A percentile compares a stretch with the other conserved stretches of the same genome.
Evolutionary conservation across 2,888 invertebrate species (phyloP).

Genomic region (Coremacera marginata): DNA sequence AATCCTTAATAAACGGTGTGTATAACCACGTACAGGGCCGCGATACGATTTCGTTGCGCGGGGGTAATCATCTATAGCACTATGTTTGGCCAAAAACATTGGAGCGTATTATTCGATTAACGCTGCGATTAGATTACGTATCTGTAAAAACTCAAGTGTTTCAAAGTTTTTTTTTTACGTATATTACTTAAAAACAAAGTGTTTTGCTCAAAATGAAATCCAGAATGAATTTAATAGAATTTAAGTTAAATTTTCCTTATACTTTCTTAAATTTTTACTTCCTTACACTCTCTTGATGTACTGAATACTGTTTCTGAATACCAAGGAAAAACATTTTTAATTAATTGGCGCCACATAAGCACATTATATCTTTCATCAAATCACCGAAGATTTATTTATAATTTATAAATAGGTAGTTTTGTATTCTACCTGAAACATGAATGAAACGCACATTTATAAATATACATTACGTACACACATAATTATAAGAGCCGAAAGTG

Average conservation of each 20-base stretch:
- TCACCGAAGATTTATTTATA: background rate
- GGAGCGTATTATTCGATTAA: background rate
- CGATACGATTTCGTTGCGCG: background rate
- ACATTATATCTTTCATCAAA: background rate
- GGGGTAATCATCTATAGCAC: background rate
- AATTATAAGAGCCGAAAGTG: too few relatives aligned
- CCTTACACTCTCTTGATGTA: background rate
- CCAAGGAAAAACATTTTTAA: background rate
- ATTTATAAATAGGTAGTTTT: conserved; percentile 15
- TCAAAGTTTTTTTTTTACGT: too few relatives aligned
- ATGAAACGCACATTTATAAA: background rate
- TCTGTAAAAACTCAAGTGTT: too few relatives aligned
- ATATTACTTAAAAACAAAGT: too few relatives aligned
- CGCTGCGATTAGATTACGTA: conserved; percentile 1
- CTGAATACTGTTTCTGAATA: background rate
- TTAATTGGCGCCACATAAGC: background rate
- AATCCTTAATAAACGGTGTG: background rate
- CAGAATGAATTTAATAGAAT: background rate
- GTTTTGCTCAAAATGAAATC: too few relatives aligned
- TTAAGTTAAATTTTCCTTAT: background rate
- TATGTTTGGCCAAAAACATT: background rate
- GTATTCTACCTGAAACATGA: background rate
- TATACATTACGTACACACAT: background rate
- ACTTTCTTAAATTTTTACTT: background rate
- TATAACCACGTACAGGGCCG: background rate